phyloP scores from a whole-genome alignment of 2,113 vertebrate genomes.

The Perca schrenkii region DNA sequence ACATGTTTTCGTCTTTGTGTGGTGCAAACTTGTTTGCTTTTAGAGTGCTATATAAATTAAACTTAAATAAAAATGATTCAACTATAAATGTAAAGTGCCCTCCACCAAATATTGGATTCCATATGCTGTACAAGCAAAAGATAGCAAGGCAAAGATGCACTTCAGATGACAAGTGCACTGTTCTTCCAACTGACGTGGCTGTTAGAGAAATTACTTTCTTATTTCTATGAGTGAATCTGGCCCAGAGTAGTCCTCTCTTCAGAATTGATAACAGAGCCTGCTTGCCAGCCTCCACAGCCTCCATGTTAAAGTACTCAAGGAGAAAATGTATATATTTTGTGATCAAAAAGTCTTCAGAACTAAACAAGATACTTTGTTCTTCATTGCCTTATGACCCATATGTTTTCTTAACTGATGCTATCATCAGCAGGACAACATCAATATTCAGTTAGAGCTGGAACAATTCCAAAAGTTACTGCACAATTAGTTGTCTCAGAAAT shows the following conservation, averaged over 20 bases:
- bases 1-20: too few relatives aligned
- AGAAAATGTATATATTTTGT: not conserved
- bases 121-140: too few relatives aligned
- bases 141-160: not conserved
- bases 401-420: not conserved
- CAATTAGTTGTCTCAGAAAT: too few relatives aligned
- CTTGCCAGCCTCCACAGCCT: not conserved
- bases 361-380: not conserved
- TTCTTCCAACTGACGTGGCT: not conserved
- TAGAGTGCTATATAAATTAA: too few relatives aligned
- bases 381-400: not conserved
- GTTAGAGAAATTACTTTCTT: constrained; percentile 22
- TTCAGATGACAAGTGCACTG: constrained; percentile 9
- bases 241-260: not conserved
- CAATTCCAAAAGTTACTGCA: too few relatives aligned
- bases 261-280: not conserved
- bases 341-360: not conserved
- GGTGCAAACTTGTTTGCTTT: too few relatives aligned
- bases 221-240: not conserved
- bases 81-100: too few relatives aligned
- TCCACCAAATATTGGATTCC: too few relatives aligned
- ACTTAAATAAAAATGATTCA: too few relatives aligned
- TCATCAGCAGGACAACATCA: not conserved
- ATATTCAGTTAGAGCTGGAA: too few relatives aligned
- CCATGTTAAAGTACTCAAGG: not conserved